A percentile compares a stretch with the other conserved stretches of the same genome.
Evolutionary conservation across 2,888 invertebrate genomes (phyloP).

Genomic region (Beris morrisii): DNA sequence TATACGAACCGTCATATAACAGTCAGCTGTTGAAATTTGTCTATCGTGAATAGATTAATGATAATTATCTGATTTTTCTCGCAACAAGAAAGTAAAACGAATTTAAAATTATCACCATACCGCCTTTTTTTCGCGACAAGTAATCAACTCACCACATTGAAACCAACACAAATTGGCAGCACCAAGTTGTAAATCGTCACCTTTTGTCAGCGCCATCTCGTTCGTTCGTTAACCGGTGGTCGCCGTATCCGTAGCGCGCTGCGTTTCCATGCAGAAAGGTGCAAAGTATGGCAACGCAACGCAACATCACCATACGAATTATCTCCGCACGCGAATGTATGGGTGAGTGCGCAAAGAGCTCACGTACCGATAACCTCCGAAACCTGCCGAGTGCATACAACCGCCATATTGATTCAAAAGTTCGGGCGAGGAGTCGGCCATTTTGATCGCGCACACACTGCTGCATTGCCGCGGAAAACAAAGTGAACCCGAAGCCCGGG

Average conservation of each 20-base stretch:
- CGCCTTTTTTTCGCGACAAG: no score
- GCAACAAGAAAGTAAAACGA: no score
- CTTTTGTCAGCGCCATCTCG: constrained; percentile 24
- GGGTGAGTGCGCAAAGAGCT: constrained; percentile 19
- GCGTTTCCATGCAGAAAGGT: constrained; percentile 15
- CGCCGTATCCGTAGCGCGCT: no score
- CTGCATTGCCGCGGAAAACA: constrained; percentile 12
- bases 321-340: constrained; percentile 3
- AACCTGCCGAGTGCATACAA: constrained; percentile 12
- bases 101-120: no score
- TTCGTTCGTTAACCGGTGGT: background rate
- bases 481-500: constrained; percentile 41
- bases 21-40: no score
- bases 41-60: no score
- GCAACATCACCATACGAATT: background rate
- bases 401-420: constrained; percentile 29
- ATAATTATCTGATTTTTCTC: no score
- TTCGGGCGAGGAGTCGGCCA: constrained; percentile 34
- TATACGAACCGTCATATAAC: no score
- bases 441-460: constrained; percentile 31
- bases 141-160: no score
- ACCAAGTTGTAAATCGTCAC: no score
- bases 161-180: no score
- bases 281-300: constrained; percentile 3
- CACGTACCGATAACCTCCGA: constrained; percentile 22